These are phyloP conservation scores for Stenichneumon culpator DNA, from an alignment of 2,888 invertebrate genomes.

Conservation along the genomic window DNA sequence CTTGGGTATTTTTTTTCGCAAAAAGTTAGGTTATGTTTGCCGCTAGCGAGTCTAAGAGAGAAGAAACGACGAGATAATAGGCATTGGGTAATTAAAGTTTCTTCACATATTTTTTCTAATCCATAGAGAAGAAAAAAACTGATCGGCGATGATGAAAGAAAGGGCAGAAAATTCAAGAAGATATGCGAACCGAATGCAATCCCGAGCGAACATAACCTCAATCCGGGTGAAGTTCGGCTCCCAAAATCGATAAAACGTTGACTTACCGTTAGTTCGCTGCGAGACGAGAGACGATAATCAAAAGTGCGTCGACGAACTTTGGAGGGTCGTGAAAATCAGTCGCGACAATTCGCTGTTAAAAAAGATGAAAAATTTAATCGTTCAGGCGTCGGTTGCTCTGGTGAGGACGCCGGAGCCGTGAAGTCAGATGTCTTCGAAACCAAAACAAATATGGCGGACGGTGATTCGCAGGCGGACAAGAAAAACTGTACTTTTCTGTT, in stretches of 20 bases:
- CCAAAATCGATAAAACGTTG: constrained; percentile 31
- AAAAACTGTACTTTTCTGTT: constrained; percentile 85
- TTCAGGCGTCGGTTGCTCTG: constrained; percentile 42
- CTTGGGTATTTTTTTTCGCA: constrained; percentile 4
- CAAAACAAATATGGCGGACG: constrained; percentile 79
- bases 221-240: background rate
- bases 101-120: background rate
- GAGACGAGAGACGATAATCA: background rate
- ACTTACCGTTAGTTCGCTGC: constrained; percentile 18
- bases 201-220: constrained; percentile 54
- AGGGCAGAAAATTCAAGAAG: background rate
- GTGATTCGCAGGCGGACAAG: constrained; percentile 71
- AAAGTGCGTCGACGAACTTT: background rate
- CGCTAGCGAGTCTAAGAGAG: constrained; percentile 1
- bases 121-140: background rate
- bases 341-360: background rate
- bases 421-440: constrained; percentile 60
- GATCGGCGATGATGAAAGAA: background rate
- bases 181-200: background rate
- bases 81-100: too few relatives aligned
- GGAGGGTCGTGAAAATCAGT: background rate
- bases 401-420: constrained; percentile 53
- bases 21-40: constrained; percentile 57
- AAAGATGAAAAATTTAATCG: background rate
- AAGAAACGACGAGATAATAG: too few relatives aligned